Conservation (phyloP, 1,140 invertebrate genomes). For the Drosophila dunni region DNA sequence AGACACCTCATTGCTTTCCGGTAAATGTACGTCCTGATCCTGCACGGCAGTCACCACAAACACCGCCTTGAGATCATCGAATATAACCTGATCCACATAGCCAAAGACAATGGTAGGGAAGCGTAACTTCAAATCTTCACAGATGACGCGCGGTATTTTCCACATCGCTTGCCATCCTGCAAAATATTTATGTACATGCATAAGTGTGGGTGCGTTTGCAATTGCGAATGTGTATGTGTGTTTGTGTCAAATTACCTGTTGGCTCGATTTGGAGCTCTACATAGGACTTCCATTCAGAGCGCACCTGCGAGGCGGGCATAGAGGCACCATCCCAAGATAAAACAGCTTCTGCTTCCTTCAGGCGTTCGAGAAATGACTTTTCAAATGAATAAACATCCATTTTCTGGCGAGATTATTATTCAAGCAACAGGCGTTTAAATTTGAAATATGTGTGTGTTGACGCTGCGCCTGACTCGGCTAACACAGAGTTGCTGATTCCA, state of each 20-base stretch:
- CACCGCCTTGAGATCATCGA: constrained; percentile 85
- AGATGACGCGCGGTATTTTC: constrained; percentile 87
- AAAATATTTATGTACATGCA: neutral
- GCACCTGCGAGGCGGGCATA: constrained; percentile 85
- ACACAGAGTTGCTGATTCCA: neutral
- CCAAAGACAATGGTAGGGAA: constrained; percentile 87
- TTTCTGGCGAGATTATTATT: constrained; percentile 16
- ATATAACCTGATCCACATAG: constrained; percentile 85
- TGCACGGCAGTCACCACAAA: constrained; percentile 86
- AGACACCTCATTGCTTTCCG: constrained; percentile 86
- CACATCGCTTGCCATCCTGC: constrained; percentile 87
- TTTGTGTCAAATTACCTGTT: constrained; percentile 53
- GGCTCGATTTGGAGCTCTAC: constrained; percentile 87
- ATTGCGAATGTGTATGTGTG: constrained; percentile 13
- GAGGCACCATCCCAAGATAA: constrained; percentile 84
- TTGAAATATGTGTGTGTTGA: constrained; percentile 51
- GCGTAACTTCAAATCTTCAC: constrained; percentile 86
- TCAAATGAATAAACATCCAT: constrained; percentile 87
- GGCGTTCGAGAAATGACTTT: constrained; percentile 86
- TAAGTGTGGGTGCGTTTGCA: constrained; percentile 7
- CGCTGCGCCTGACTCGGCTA: constrained; percentile 28
- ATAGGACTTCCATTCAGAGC: constrained; percentile 86
- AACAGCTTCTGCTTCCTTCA: constrained; percentile 86
- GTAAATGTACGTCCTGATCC: constrained; percentile 86
- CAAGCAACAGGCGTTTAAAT: constrained; percentile 46